Base-by-base conservation (phyloP, 30 jellyfish, hydroid and myxozoan genomes). In the Rhopilema esculentum region DNA sequence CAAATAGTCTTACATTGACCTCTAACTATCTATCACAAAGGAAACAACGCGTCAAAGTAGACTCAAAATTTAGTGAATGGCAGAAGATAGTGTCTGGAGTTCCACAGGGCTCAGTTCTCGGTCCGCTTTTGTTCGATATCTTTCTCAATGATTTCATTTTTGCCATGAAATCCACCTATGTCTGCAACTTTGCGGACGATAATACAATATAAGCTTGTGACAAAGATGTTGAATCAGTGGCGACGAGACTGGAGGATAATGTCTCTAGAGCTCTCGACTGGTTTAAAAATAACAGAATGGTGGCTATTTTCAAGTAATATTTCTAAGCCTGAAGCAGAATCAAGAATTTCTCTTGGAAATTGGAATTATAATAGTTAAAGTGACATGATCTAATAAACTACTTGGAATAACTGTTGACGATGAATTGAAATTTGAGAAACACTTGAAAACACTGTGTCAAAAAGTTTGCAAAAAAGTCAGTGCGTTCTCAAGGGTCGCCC, bases 401-500 rank as follows among this genome's bases (percentile, higher is more conserved):
- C 78, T 67, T 67, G 4, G 49, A 18, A 67, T 67, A 24, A 24
- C 78, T 20, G 49, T 67, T 21, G 49, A 67, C 40, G 78, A 67
- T 67, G 49, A 67, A 67, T 26, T 67, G 78, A 67, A 67, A 20
- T 20, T 67, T 67, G 78, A 24, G 40, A 67, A 67, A 26, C 40
- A 67, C 2, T 27, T 67, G 78, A 31, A 30, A 20, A 72, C 84
- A 73, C 69, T 73, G 18, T 73, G 69, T 32, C 57, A 40, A 40
- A 40, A 40, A 40, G 57, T 40, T 2, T 40, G 57, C 57, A 40
- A 28, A 69, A 69, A 69, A 69, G 72, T 63, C 8, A 69, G 80
- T 69, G 80, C 80, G 57, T 69, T 69, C 0, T 69, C 61, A 69
- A 69, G 80, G 80, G 80, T 23, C 28, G 77, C 77, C 21, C 77